Conservation (phyloP, 2,888 invertebrate genomes). For the Neelides folsomi region DNA sequence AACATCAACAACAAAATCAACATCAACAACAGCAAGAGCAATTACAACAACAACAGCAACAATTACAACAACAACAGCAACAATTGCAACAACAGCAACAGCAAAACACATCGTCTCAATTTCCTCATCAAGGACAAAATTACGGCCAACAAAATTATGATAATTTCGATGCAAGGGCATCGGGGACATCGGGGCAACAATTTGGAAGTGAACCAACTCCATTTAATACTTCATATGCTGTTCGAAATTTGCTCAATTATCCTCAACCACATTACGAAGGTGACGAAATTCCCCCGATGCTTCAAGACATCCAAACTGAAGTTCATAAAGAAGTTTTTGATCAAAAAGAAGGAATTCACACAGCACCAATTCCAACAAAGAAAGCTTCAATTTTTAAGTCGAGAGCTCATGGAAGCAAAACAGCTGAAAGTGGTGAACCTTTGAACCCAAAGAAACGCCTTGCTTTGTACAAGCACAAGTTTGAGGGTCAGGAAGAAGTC, state of each 20-base stretch:
- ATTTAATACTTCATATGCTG: slow-evolving; percentile 30
- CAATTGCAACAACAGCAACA: slow-evolving; percentile 9
- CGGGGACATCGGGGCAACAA: too few species aligned
- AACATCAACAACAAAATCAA: slow-evolving; percentile 9
- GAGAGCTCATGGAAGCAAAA: slow-evolving; percentile 48
- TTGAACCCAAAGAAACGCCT: slow-evolving; percentile 56
- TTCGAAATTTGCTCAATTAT: slow-evolving; percentile 22
- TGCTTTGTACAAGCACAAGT: slow-evolving; percentile 75
- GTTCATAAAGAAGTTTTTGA: background rate
- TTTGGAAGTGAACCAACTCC: too few species aligned
- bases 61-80: slow-evolving; percentile 5
- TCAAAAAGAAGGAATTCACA: too few species aligned
- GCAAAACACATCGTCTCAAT: background rate
- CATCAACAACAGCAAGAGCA: slow-evolving; percentile 6
- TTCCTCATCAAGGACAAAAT: background rate
- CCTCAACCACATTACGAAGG: background rate
- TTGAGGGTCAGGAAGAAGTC: slow-evolving; percentile 59
- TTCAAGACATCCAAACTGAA: background rate
- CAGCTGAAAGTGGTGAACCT: slow-evolving; percentile 38
- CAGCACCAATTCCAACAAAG: slow-evolving; percentile 39
- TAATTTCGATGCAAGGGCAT: too few species aligned
- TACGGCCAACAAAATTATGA: too few species aligned
- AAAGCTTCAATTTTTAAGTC: slow-evolving; percentile 84
- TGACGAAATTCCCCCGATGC: slow-evolving; percentile 8
- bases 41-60: background rate